Conservation (phyloP, 2,113 vertebrate species). For the Ellobius talpinus region DNA sequence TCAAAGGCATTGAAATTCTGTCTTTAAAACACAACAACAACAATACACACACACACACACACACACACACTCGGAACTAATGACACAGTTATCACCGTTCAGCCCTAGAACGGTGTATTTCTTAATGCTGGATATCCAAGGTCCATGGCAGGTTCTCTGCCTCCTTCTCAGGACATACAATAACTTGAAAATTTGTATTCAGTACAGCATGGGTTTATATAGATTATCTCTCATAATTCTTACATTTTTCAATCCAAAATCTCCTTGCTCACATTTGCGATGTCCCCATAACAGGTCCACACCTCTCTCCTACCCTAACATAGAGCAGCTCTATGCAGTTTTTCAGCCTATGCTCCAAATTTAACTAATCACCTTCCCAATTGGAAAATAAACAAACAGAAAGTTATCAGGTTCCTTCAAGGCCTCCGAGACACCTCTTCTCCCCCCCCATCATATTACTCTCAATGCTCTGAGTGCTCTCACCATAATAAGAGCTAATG, state of each 20-base stretch:
- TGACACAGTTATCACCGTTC: conserved; percentile 65
- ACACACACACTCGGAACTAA: conserved; percentile 30
- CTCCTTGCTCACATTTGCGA: neutral
- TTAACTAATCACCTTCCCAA: neutral
- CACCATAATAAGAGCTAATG: neutral
- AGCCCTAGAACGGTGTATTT: conserved; percentile 46
- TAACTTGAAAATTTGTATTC: neutral
- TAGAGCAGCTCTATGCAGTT: neutral
- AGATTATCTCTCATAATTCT: neutral
- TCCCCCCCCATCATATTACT: neutral
- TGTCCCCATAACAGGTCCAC: neutral
- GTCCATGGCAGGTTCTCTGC: neutral
- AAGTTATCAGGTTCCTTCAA: neutral
- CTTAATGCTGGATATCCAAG: conserved; percentile 32
- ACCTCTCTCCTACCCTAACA: neutral
- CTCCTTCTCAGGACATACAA: neutral
- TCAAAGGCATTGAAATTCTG: conserved; percentile 63
- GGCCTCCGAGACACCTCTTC: neutral
- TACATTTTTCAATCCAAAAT: neutral
- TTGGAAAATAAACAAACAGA: neutral
- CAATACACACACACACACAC: neutral
- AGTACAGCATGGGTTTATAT: neutral
- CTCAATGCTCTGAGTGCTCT: neutral
- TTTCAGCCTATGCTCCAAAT: conserved; percentile 1
- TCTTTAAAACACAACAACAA: conserved; percentile 18